Percentiles rank a stretch among this genome's conserved stretches.
Evolutionary conservation across 1,140 invertebrate species (phyloP).

Genomic region (Drosophila cardini): DNA sequence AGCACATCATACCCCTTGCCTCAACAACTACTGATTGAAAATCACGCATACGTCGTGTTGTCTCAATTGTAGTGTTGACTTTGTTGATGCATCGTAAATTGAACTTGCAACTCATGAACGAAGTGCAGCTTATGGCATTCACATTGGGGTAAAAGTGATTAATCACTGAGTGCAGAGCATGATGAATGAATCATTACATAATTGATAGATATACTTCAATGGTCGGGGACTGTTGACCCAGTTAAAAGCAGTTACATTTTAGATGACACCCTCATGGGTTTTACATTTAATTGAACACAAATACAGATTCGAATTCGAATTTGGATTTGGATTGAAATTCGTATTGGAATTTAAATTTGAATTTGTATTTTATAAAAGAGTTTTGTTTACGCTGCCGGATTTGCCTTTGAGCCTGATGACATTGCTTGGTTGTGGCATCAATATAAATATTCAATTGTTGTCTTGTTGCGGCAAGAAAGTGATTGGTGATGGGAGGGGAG

Average conservation of each 20-base stretch:
- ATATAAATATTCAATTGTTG: conserved; percentile 53
- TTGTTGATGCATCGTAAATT: conserved; percentile 18
- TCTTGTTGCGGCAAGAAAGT: conserved; percentile 8
- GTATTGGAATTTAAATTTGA: neutral
- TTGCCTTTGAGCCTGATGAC: conserved; percentile 10
- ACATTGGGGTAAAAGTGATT: conserved; percentile 2
- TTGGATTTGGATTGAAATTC: neutral
- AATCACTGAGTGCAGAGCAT: conserved; percentile 15
- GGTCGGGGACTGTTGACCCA: neutral
- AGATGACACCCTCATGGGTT: conserved; percentile 7
- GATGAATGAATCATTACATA: conserved; percentile 21
- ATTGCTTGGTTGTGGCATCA: conserved; percentile 8
- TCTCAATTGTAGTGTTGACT: conserved; percentile 8
- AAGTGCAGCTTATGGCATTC: neutral
- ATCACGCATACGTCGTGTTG: conserved; percentile 6
- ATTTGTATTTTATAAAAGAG: conserved; percentile 15
- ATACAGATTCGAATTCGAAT: conserved; percentile 8
- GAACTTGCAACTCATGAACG: neutral
- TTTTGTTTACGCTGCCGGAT: conserved; percentile 7
- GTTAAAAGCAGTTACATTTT: neutral
- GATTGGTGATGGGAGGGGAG: neutral
- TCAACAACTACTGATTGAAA: too few species aligned
- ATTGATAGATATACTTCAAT: neutral
- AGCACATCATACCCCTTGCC: neutral
- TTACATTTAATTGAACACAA: conserved; percentile 18